Base-by-base conservation (phyloP, 2,113 vertebrate genomes). In the Nerophis ophidion region DNA sequence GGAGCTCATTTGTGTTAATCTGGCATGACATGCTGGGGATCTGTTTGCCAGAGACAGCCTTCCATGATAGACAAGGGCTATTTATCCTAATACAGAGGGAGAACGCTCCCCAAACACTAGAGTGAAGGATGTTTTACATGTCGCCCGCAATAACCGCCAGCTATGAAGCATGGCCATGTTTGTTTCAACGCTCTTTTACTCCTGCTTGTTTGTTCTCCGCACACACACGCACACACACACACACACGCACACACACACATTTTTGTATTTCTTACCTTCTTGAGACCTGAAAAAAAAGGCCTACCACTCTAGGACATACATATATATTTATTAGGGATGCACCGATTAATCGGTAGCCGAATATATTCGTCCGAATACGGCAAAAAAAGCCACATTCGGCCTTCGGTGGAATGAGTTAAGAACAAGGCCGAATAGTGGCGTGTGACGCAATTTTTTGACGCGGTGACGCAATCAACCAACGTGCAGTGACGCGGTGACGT, bases 1-100 rank as follows among this genome's bases (percentile, higher is more conserved):
- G 83, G 80, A 83, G 54, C 76, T 80, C 77, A 79, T 85, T 85
- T 85, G 81, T 85, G 81, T 79, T 82, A 76, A 85, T 85, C 75
- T 77, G 69, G 71, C 69, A 59, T 82, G 81, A 80, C 73, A 44
- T 61, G 66, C 69, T 73, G 71, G 54, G 75, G 80, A 84, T 85
- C 76, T 81, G 75, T 84, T 80, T 79, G 76, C 71, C 72, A 80
- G 75, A 71, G 72, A 70, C 68, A 64, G 62, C 65, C 58, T 71
- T 49, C 63, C 50, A 74, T 74, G 85, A 82, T 60, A 73, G 85
- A 84, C 80, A 82, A 81, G 54, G 66, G 63, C 72, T 72, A 84
- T 85, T 84, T 82, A 80, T 85, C 77, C 59, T 76, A 71, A 84
- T 81, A 74, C 60, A 65, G 63, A 7, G 15, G 60, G 48, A 47